These are phyloP conservation scores for Pantherophis guttatus DNA, from an alignment of 2,113 vertebrate species.

Conservation along the genomic window DNA sequence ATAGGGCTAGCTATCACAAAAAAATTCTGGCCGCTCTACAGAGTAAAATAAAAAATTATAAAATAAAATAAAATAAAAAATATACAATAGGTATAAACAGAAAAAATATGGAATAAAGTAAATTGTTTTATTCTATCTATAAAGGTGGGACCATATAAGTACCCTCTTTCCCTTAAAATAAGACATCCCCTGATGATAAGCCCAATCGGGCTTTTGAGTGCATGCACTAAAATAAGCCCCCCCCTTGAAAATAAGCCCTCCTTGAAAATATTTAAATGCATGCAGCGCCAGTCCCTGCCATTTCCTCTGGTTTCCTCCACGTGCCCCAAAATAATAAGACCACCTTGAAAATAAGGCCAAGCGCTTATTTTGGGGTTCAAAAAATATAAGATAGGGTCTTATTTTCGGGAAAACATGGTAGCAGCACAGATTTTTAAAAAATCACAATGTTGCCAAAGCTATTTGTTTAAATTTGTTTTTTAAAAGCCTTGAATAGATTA, in stretches of 20 bases:
- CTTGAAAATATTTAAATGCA: too few species aligned
- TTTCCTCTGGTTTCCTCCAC: too few species aligned
- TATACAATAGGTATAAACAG: neutral
- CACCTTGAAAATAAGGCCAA: too few species aligned
- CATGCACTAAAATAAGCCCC: too few species aligned
- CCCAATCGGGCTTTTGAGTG: too few species aligned
- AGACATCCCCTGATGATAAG: too few species aligned
- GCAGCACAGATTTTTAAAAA: neutral
- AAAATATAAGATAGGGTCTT: too few species aligned
- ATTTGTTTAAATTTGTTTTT: neutral
- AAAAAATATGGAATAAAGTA: neutral
- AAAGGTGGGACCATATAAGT: neutral
- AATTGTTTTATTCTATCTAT: neutral
- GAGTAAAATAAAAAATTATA: neutral
- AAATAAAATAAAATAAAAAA: neutral
- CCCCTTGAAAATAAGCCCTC: too few species aligned
- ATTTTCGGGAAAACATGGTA: neutral
- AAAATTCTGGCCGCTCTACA: neutral
- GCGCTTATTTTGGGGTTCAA: too few species aligned
- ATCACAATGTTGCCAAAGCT: neutral
- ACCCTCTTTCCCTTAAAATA: too few species aligned
- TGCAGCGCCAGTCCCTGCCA: too few species aligned
- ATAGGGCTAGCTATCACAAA: neutral
- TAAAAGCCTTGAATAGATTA: neutral
- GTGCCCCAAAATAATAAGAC: too few species aligned